Base-by-base conservation (phyloP, 2,113 vertebrate genomes). In the Pterocles gutturalis region DNA sequence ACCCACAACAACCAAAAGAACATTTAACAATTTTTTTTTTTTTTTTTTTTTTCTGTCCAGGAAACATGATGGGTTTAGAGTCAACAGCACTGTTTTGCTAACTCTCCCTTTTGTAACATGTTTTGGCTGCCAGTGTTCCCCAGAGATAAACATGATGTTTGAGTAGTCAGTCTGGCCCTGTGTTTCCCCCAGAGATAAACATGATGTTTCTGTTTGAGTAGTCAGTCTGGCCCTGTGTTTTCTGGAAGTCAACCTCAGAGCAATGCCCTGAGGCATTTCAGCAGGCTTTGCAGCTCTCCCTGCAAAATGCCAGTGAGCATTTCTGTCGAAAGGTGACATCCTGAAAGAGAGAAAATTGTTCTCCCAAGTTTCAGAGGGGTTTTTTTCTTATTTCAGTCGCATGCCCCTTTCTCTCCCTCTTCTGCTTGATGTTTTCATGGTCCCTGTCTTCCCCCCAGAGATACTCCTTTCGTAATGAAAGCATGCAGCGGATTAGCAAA, bases 61-160 rank as follows among this genome's bases (percentile, higher is more conserved):
- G 83, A 91, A 95, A 87, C 13, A 25, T 7, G 36, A 94, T 82
- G 77, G n/a, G 61, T 89, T 92, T 89, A 90, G 72, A 95, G n/a
- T 69, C 64, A 89, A 72, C 5, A 2, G 54, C 65, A 17, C 53
- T 89, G 78, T 96, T 97, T 89, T 95, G 70, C 87, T 92, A 69
- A 53, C 73, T 79, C 65, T 90, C 58, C 51, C 65, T 77, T 93
- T 87, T 76, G 70, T 75, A 92, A 71, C 57, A 5, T 12, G 55
- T 33, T 88, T 70, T 49, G 80, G 69, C 81, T 95, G 92, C 51
- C 83, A 82, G 20, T 8, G 3, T 51, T 91, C 46, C 53, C 65
- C 64, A 66, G 64, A 76, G 71, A 87, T 51, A 92, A 83, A 84
- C 46, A 69, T 3, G 69, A 51, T 83, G n/a, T 79, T 91, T 78